These are phyloP conservation scores for Chrysogorgia sp. DNA, from an alignment of 92 coral and sea anemone genomes.

Conservation along the genomic window DNA sequence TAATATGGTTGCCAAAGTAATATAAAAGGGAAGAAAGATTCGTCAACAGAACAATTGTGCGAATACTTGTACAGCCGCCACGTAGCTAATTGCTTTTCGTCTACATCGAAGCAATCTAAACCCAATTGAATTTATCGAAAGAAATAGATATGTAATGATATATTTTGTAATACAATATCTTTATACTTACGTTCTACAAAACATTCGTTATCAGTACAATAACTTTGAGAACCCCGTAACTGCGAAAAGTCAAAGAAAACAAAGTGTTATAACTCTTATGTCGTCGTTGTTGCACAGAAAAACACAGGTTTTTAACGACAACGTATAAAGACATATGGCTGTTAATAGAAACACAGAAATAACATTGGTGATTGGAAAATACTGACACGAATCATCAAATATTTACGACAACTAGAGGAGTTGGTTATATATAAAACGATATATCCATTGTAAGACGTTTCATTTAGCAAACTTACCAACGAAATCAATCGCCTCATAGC, in stretches of 20 bases:
- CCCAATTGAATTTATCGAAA: too few relatives aligned
- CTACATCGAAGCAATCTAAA: too few relatives aligned
- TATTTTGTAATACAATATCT: too few relatives aligned
- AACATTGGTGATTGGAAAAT: neutral
- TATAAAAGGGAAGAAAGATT: too few relatives aligned
- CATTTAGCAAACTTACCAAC: conserved; percentile 67
- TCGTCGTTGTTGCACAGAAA: too few relatives aligned
- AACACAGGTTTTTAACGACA: too few relatives aligned
- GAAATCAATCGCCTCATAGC: conserved; percentile 98
- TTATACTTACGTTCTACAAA: conserved; percentile 88
- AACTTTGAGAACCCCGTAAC: conserved; percentile 94
- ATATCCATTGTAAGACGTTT: neutral
- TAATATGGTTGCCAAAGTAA: too few relatives aligned
- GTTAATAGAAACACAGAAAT: neutral
- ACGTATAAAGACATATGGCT: neutral
- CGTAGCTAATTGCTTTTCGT: too few relatives aligned
- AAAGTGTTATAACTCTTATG: neutral
- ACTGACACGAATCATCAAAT: too few relatives aligned
- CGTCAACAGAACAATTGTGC: too few relatives aligned
- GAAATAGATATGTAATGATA: neutral
- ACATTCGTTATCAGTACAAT: conserved; percentile 97
- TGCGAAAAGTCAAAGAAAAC: conserved; percentile 40
- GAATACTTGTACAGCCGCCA: too few relatives aligned
- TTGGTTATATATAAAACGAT: neutral
- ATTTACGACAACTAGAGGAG: too few relatives aligned